Evolutionary conservation across 1,140 invertebrate genomes (phyloP), one percentile per base, ranked within the genome.

Genomic region (Meloidogyne hapla): DNA sequence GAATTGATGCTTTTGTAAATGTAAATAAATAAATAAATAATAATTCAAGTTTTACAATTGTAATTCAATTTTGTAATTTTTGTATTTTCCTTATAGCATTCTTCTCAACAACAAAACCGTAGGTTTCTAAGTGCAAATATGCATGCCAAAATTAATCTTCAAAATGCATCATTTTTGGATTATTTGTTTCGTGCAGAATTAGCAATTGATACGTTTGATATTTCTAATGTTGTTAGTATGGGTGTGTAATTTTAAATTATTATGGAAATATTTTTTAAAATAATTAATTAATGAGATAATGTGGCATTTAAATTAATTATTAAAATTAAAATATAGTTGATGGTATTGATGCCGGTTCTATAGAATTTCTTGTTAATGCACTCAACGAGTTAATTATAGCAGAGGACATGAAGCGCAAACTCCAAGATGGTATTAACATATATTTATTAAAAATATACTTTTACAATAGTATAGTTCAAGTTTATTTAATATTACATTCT

Each of bases 311-410:
- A n/a, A n/a, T n/a, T n/a, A n/a, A n/a, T n/a, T n/a, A n/a, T 12
- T 26, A 75, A 85, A 48, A 77, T 85, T 23, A 72, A 78, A 15
- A 80, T 71, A 12, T 62, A 21, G 84, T 86, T 6, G 86, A 87
- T 63, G 84, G 84, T 15, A 86, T 86, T 61, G 86, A 86, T 69
- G 86, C 85, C 21, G 75, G 78, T n/a, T 85, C 82, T 12, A 78
- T 86, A 10, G 84, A 86, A 63, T 86, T 86, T 62, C 70, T 86
- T 23, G 84, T 86, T 3, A 86, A 87, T 70, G 84, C 84, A 10
- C 77, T 86, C n/a, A 86, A 87, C 25, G 84, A 86, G 15, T 75
- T 86, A 10, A 84, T 86, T 64, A 84, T 86, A 21, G 80, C 83
- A 15, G 86, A 86, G 6, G 84, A 86, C 61, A 87, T 86, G 76